phyloP scores from a whole-genome alignment of 2,888 invertebrate genomes.

The Uropetala carovei region DNA sequence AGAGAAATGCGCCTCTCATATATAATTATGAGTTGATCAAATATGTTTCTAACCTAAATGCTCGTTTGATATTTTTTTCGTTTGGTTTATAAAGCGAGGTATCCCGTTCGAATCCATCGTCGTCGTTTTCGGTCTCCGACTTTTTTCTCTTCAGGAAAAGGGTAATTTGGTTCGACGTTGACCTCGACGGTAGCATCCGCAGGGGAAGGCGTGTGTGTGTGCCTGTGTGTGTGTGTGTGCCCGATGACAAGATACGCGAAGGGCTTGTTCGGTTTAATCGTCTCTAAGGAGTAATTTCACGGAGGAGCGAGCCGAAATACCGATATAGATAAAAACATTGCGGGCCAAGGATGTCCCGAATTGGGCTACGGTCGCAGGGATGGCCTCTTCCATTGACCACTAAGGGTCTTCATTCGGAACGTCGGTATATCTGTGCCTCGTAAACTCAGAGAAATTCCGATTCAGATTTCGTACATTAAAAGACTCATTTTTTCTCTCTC shows the following conservation, averaged over 20 bases:
- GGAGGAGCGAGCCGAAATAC: slow-evolving; percentile 25
- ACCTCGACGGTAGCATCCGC: background rate
- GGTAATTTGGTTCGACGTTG: background rate
- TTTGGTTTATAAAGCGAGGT: no score
- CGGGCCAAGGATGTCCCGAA: background rate
- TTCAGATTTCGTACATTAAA: no score
- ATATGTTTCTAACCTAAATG: no score
- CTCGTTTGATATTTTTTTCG: no score
- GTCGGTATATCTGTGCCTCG: no score
- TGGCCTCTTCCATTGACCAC: background rate
- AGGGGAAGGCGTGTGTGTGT: no score
- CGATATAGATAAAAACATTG: slow-evolving; percentile 1
- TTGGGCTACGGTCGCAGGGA: slow-evolving; percentile 21
- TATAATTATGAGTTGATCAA: no score
- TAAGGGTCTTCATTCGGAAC: no score
- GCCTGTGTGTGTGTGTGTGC: no score
- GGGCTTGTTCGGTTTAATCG: slow-evolving; percentile 4
- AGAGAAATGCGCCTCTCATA: slow-evolving; percentile 4
- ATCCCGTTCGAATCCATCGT: no score
- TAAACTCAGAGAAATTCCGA: no score
- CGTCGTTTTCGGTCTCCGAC: background rate
- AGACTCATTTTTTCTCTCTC: no score
- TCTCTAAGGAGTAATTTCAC: slow-evolving; percentile 40
- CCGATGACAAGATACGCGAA: background rate
- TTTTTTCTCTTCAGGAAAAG: background rate